These are phyloP conservation scores for Megaceryle torquata DNA, from an alignment of 2,113 vertebrate genomes.

Conservation along the genomic window DNA sequence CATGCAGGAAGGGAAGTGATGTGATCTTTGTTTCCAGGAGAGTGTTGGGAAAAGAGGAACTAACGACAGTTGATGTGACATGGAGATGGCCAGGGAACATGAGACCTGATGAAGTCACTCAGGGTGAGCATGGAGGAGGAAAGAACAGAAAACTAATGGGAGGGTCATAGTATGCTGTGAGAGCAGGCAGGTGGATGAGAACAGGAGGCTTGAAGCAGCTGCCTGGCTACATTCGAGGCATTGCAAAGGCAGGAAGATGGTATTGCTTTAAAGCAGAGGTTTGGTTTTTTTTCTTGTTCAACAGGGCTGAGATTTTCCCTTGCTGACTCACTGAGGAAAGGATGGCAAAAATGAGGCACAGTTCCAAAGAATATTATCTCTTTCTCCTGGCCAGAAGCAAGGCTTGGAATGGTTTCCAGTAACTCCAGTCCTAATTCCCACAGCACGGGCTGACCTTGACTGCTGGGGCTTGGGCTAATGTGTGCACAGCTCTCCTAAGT, in stretches of 20 bases:
- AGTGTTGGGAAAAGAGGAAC: neutral
- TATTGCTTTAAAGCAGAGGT: neutral
- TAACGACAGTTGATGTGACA: neutral
- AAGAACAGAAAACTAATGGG: neutral
- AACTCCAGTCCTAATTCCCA: conserved; percentile 39
- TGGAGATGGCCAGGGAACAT: neutral
- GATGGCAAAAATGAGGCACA: conserved; percentile 43
- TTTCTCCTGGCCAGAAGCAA: neutral
- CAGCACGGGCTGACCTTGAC: conserved; percentile 6
- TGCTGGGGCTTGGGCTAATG: neutral
- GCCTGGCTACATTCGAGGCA: neutral
- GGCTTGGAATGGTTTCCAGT: conserved; percentile 49
- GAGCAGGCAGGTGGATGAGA: neutral
- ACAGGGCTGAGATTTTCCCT: neutral
- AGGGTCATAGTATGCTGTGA: neutral
- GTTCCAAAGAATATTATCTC: conserved; percentile 25
- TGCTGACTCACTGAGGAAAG: conserved; percentile 22
- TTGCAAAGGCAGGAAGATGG: accelerated
- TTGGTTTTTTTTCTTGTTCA: neutral
- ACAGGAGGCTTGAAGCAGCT: neutral
- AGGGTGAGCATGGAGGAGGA: neutral
- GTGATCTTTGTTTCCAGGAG: neutral
- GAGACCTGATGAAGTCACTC: conserved; percentile 25
- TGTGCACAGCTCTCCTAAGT: neutral
- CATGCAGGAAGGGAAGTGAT: accelerated